Evolutionary conservation across 92 coral and sea anemone genomes (phyloP), one percentile per base, ranked within the genome.

Genomic region (Paramuricea clavata): DNA sequence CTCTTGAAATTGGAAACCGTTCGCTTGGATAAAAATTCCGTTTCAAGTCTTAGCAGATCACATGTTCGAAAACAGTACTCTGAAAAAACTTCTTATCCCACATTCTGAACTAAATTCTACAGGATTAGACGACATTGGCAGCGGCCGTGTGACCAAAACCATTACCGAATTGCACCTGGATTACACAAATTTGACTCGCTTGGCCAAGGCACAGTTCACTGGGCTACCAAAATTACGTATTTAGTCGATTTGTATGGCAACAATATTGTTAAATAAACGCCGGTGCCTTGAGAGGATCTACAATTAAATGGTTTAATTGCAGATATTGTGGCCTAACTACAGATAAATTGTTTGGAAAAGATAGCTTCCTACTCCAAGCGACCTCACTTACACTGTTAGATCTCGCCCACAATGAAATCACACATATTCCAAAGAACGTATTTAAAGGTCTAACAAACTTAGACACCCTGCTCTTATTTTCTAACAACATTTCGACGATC

Each of bases 401-500:
- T 35, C 36, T 76, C 13, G 68, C 42, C 22, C 39, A 25, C 59
- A 76, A 76, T 23, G 33, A 76, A 23, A 25, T 76, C 30, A 50
- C 56, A 9, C 67, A 76, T 50, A 21, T 76, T 32, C 82, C 82
- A 2, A 76, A 52, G n/a, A 68, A 54, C 59, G 82, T 68, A 25
- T 76, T 76, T 50, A 30, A 25, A 76, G 65, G 68, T 7, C 15
- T 50, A 21, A 49, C 39, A 5, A 49, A 9, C 12, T 44, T 76
- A 0, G 31, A 1, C 8, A 12, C 0, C 12, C n/a, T 76, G 47
- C 44, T 49, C 8, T 31, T 76, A n/a, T 49, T 36, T 50, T 17
- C n/a, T 54, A 74, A 76, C 43, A 76, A 50, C 23, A 76, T 76
- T 6, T 31, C 82, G 2, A 76, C 39, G 7, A 76, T 76, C 82